These are phyloP conservation scores for Felis chaus DNA, from an alignment of 2,113 vertebrate species.

Conservation along the genomic window DNA sequence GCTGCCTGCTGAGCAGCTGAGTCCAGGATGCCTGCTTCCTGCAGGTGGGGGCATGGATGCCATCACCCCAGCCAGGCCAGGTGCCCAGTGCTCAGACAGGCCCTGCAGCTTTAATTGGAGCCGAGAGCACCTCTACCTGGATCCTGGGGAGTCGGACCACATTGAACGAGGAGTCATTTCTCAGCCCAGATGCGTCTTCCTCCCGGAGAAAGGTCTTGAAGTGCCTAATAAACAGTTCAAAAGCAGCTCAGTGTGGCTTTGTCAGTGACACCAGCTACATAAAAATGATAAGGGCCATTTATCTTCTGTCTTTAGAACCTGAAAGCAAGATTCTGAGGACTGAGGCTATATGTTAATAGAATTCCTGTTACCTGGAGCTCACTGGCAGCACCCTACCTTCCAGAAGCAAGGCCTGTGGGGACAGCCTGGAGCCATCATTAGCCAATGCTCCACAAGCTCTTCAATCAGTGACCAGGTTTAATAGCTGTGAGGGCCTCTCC, in stretches of 20 bases:
- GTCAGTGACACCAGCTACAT: neutral
- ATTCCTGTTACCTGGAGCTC: neutral
- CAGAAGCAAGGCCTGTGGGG: constrained; percentile 16
- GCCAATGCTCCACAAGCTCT: neutral
- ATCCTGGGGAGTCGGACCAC: neutral
- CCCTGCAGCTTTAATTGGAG: neutral
- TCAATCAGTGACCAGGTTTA: neutral
- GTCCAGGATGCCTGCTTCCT: neutral
- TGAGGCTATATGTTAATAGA: neutral
- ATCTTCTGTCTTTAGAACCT: neutral
- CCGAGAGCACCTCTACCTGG: fast-evolving
- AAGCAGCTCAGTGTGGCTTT: neutral
- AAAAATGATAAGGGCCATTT: neutral
- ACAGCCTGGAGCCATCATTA: neutral
- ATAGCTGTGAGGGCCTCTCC: neutral
- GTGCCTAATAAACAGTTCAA: neutral
- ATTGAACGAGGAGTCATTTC: neutral
- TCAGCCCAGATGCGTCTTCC: neutral
- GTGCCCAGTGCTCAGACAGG: fast-evolving
- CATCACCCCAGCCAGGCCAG: fast-evolving
- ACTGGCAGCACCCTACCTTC: neutral
- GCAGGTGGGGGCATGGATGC: fast-evolving
- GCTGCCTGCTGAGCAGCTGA: neutral
- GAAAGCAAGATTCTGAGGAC: neutral
- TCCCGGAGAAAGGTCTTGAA: neutral